phyloP scores from a whole-genome alignment of 1,140 invertebrate genomes.

The Sycobia sp. region DNA sequence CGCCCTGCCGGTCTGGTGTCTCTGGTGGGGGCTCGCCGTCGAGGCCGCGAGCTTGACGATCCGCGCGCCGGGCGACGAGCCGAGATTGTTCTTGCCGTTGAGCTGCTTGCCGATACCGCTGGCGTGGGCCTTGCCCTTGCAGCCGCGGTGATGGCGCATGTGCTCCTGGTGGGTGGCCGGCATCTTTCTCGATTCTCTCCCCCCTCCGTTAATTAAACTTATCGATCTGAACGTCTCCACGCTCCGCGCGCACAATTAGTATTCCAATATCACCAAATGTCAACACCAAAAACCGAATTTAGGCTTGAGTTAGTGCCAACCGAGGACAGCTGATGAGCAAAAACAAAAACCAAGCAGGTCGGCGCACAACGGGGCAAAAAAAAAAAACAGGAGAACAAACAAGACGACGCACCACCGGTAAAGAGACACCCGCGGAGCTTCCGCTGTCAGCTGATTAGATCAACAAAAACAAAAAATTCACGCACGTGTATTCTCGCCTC shows the following conservation, averaged over 20 bases:
- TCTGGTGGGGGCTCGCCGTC: too few relatives aligned
- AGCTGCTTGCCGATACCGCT: conserved; percentile 64
- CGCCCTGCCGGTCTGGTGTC: too few relatives aligned
- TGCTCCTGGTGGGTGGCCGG: conserved; percentile 64
- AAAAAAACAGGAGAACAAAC: background rate
- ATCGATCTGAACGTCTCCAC: too few relatives aligned
- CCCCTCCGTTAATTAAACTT: background rate
- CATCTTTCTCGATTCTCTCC: conserved; percentile 41
- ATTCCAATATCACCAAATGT: too few relatives aligned
- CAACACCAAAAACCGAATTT: too few relatives aligned
- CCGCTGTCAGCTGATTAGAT: too few relatives aligned
- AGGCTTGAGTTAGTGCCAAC: too few relatives aligned
- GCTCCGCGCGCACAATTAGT: too few relatives aligned
- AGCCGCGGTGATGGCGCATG: conserved; percentile 70
- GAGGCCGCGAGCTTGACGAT: conserved; percentile 25
- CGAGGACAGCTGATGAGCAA: background rate
- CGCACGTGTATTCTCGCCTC: too few relatives aligned
- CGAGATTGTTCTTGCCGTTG: conserved; percentile 30
- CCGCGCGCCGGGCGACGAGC: conserved; percentile 7
- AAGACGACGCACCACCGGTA: too few relatives aligned
- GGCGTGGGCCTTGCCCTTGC: conserved; percentile 74
- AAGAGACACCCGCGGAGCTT: background rate
- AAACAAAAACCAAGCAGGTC: background rate
- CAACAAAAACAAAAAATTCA: too few relatives aligned
- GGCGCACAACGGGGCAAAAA: background rate